These are phyloP conservation scores for Proterorhinus semilunaris DNA, from an alignment of 2,113 vertebrate genomes.

Conservation along the genomic window DNA sequence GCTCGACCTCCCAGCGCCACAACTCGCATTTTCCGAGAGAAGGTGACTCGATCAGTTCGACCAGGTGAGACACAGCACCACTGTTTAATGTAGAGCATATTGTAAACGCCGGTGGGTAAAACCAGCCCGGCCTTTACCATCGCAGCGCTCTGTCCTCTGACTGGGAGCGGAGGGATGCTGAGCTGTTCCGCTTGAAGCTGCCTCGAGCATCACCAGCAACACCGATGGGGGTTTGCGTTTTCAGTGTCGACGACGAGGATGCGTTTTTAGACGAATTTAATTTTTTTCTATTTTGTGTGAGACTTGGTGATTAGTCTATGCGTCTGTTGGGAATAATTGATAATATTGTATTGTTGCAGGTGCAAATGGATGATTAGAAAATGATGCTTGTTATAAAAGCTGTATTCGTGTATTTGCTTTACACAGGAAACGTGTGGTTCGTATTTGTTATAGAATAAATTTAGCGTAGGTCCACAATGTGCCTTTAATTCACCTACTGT, in stretches of 20 bases:
- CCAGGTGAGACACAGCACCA: slow-evolving; percentile 43
- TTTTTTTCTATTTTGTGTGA: background rate
- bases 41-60: slow-evolving; percentile 49
- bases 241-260: background rate
- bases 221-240: slow-evolving; percentile 22
- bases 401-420: background rate
- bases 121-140: background rate
- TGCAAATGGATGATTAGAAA: slow-evolving; percentile 22
- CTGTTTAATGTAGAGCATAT: background rate
- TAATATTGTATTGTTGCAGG: slow-evolving; percentile 18
- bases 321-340: slow-evolving; percentile 42
- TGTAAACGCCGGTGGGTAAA: background rate
- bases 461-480: too few species aligned
- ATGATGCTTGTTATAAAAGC: slow-evolving; percentile 33
- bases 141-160: background rate
- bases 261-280: background rate
- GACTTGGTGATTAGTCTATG: slow-evolving; percentile 41
- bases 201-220: slow-evolving; percentile 43
- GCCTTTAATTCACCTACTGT: too few species aligned
- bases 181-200: slow-evolving; percentile 28
- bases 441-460: too few species aligned
- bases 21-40: slow-evolving; percentile 9
- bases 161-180: slow-evolving; percentile 44
- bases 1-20: slow-evolving; percentile 42
- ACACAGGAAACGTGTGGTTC: background rate